A percentile compares a stretch with the other conserved stretches of the same genome.
These are phyloP conservation scores for Poecilia picta DNA, from an alignment of 2,797 vertebrate genomes.

Conservation along the genomic window DNA sequence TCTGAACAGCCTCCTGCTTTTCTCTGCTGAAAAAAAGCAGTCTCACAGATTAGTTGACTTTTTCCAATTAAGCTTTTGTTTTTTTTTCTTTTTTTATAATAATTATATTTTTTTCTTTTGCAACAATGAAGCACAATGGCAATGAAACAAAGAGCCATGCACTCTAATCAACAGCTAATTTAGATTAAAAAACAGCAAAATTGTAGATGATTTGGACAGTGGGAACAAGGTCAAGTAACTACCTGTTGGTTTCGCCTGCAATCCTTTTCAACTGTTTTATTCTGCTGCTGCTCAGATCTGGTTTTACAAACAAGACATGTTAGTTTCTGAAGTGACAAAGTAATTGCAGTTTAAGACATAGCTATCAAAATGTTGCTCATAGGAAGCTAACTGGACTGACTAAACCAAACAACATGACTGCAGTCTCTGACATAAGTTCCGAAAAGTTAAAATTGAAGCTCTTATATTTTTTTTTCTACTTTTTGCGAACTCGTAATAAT, in stretches of 20 bases:
- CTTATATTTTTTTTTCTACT: conserved; percentile 13
- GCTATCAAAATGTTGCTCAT: background rate
- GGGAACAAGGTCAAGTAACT: background rate
- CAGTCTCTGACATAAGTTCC: conserved; percentile 7
- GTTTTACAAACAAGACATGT: background rate
- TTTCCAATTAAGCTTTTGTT: no score
- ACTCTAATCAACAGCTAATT: background rate
- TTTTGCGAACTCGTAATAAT: conserved; percentile 11
- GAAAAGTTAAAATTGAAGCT: background rate
- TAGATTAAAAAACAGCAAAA: background rate
- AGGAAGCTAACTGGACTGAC: background rate
- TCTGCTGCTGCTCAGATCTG: background rate
- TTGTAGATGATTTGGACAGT: background rate
- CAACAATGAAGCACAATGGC: background rate
- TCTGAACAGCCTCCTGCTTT: background rate
- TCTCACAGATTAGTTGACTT: background rate
- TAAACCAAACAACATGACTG: background rate
- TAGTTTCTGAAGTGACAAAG: background rate
- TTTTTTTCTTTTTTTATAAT: background rate
- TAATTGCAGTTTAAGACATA: background rate
- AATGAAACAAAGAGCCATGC: background rate
- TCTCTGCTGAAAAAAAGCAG: background rate
- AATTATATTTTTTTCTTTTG: background rate
- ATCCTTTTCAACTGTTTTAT: background rate
- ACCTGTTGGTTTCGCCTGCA: background rate